These are phyloP conservation scores for Pachypsylla venusta DNA, from an alignment of 1,140 invertebrate genomes.

Conservation along the genomic window DNA sequence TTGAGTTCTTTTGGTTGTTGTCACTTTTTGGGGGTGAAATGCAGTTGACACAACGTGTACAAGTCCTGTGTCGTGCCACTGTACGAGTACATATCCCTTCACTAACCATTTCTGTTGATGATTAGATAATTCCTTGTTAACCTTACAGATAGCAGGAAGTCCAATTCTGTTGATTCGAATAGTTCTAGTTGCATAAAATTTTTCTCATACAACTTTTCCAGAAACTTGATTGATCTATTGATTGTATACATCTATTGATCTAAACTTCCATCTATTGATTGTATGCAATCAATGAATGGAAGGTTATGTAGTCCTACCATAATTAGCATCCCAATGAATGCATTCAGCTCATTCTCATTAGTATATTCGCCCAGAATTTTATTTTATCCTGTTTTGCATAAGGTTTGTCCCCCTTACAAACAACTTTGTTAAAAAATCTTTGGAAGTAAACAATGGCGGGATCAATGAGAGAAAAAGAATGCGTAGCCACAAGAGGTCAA, in stretches of 20 bases:
- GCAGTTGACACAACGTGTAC: conserved; percentile 11
- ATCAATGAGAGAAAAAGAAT: too few species aligned
- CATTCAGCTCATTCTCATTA: conserved; percentile 20
- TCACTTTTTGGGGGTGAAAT: conserved; percentile 13
- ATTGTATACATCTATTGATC: too few species aligned
- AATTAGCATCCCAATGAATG: conserved; percentile 23
- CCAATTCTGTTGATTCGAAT: conserved; percentile 10
- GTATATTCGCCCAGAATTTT: conserved; percentile 7
- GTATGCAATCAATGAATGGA: conserved; percentile 17
- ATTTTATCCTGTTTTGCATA: neutral
- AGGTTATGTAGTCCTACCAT: conserved; percentile 25
- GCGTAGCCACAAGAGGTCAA: too few species aligned
- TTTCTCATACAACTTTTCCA: conserved; percentile 25
- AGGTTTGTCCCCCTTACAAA: too few species aligned
- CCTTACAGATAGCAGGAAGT: conserved; percentile 7
- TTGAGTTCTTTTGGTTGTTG: conserved; percentile 17
- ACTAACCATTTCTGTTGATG: conserved; percentile 3
- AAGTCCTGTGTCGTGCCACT: conserved; percentile 9
- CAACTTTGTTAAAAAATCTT: too few species aligned
- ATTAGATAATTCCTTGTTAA: neutral
- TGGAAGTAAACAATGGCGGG: too few species aligned
- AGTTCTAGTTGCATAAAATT: conserved; percentile 13
- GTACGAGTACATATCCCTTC: neutral
- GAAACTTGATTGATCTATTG: conserved; percentile 27
- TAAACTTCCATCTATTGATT: neutral